These are phyloP conservation scores for Prochilodus magdalenae DNA, from an alignment of 2,113 vertebrate genomes.

Conservation along the genomic window DNA sequence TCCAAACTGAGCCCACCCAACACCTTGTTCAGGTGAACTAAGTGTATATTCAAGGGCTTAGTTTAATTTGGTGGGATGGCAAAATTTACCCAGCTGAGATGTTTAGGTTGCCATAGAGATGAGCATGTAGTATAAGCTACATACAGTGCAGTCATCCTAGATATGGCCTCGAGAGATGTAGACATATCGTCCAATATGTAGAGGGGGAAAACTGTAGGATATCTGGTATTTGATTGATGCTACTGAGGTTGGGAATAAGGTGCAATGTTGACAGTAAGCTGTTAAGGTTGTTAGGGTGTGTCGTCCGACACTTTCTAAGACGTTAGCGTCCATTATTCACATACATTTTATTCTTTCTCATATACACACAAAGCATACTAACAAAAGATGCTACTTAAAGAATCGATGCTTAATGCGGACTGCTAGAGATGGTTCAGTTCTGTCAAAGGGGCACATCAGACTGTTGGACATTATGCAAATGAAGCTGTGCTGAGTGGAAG, in stretches of 20 bases:
- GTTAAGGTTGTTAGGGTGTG: conserved; percentile 38
- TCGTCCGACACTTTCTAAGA: conserved; percentile 24
- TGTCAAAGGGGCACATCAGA: conserved; percentile 43
- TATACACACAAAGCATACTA: conserved; percentile 34
- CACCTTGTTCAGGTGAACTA: background rate
- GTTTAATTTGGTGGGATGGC: conserved; percentile 11
- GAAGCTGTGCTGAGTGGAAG: conserved; percentile 52
- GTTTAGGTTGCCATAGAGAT: conserved; percentile 19
- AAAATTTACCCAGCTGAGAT: conserved; percentile 6
- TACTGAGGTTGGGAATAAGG: conserved; percentile 49
- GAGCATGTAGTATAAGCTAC: conserved; percentile 20
- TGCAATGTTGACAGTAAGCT: conserved; percentile 59
- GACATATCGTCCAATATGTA: background rate
- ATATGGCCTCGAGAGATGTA: conserved; percentile 11
- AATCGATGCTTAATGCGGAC: conserved; percentile 26
- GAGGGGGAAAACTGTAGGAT: background rate
- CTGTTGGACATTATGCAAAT: conserved; percentile 59
- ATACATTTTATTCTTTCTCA: conserved; percentile 48
- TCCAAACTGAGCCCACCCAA: background rate
- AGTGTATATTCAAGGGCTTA: background rate
- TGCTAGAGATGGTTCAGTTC: conserved; percentile 28
- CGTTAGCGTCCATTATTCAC: conserved; percentile 40
- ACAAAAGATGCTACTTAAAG: conserved; percentile 22
- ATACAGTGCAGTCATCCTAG: conserved; percentile 29
- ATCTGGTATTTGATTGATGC: conserved; percentile 40